Evolutionary conservation across 1,140 invertebrate species (phyloP).

Genomic region (Brachionus rotundiformis): DNA sequence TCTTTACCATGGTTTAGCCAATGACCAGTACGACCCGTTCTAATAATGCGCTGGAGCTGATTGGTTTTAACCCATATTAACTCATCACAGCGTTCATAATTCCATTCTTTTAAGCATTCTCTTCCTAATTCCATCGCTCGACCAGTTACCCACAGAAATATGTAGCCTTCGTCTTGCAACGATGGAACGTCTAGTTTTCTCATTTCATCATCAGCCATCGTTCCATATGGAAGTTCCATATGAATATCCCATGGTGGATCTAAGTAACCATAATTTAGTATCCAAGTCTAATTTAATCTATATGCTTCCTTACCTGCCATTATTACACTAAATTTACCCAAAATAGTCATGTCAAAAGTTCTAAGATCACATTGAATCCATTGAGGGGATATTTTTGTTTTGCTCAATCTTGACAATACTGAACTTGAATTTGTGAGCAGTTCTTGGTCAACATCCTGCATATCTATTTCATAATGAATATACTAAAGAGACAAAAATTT

Average conservation of each 20-base stretch:
- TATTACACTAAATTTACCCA: slow-evolving; percentile 70
- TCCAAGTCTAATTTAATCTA: slow-evolving; percentile 55
- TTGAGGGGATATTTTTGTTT: slow-evolving; percentile 70
- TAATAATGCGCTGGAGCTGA: slow-evolving; percentile 91
- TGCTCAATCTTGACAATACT: background rate
- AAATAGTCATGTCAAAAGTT: slow-evolving; percentile 89
- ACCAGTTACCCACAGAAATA: slow-evolving; percentile 97
- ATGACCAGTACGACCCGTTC: slow-evolving; percentile 92
- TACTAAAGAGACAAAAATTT: slow-evolving; percentile 42
- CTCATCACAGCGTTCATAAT: slow-evolving; percentile 92
- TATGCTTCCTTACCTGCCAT: slow-evolving; percentile 57
- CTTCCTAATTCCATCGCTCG: slow-evolving; percentile 67
- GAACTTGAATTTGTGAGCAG: slow-evolving; percentile 19
- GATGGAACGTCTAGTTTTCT: slow-evolving; percentile 83
- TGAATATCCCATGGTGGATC: slow-evolving; percentile 98
- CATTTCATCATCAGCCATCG: slow-evolving; percentile 98
- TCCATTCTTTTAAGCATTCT: slow-evolving; percentile 87
- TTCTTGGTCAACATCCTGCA: slow-evolving; percentile 36
- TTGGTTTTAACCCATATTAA: slow-evolving; percentile 99
- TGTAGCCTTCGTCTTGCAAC: slow-evolving; percentile 89
- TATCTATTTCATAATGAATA: slow-evolving; percentile 53
- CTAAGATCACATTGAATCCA: slow-evolving; percentile 96
- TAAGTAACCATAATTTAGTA: slow-evolving; percentile 78
- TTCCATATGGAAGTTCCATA: slow-evolving; percentile 97
- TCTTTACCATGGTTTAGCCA: slow-evolving; percentile 99